These are phyloP conservation scores for Takifugu rubripes DNA, from an alignment of 2,797 vertebrate species.

Conservation along the genomic window DNA sequence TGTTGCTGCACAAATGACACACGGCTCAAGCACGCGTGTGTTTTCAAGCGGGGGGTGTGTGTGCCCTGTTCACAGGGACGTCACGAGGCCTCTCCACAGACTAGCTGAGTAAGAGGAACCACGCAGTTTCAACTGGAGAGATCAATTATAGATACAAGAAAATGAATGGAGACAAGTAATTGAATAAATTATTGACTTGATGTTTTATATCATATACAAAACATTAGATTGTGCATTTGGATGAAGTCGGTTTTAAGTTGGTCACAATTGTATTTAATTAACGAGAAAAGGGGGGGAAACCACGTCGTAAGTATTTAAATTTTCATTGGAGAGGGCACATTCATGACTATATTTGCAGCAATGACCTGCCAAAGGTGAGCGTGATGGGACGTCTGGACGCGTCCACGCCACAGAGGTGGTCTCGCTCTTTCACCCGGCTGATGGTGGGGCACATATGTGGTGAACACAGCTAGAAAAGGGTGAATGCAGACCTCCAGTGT, in stretches of 20 bases:
- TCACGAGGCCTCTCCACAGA: constrained; percentile 74
- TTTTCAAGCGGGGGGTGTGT: constrained; percentile 38
- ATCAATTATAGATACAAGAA: constrained; percentile 88
- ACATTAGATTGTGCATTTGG: constrained; percentile 82
- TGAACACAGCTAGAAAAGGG: no score
- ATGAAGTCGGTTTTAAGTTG: constrained; percentile 79
- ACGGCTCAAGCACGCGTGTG: background rate
- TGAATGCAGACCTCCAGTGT: no score
- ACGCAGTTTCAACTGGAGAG: constrained; percentile 84
- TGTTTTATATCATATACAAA: constrained; percentile 83
- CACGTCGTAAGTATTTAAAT: constrained; percentile 67
- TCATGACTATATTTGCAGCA: constrained; percentile 66
- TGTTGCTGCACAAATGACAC: constrained; percentile 15
- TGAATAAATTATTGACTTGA: constrained; percentile 87
- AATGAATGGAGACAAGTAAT: constrained; percentile 84
- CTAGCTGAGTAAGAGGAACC: constrained; percentile 80
- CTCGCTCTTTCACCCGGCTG: background rate
- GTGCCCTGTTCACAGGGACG: constrained; percentile 69
- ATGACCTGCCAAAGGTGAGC: constrained; percentile 49
- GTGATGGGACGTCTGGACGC: constrained; percentile 34
- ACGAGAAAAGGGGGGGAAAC: constrained; percentile 59
- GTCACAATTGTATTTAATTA: constrained; percentile 84
- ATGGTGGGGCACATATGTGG: constrained; percentile 1
- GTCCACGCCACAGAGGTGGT: constrained; percentile 33
- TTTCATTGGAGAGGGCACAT: constrained; percentile 67